Conservation (phyloP, 2,888 invertebrate genomes). For the Campoletis raptor region DNA sequence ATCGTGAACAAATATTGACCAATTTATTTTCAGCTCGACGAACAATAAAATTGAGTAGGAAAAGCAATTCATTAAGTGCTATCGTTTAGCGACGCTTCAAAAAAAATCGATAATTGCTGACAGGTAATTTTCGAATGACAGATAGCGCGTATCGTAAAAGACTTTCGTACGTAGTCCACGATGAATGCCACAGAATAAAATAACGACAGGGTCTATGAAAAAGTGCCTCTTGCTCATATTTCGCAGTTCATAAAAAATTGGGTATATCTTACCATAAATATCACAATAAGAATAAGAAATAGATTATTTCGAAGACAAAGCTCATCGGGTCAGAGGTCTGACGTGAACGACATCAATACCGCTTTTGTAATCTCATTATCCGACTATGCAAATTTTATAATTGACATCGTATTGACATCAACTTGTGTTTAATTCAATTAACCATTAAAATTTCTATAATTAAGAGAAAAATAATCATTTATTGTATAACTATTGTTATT, state of each 20-base stretch:
- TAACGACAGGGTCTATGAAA: neutral
- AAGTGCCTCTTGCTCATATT: neutral
- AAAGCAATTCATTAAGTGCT: slow-evolving; percentile 23
- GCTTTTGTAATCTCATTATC: slow-evolving; percentile 31
- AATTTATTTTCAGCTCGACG: neutral
- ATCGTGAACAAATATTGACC: slow-evolving; percentile 1
- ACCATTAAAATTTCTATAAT: neutral
- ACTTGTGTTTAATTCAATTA: neutral
- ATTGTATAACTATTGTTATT: neutral
- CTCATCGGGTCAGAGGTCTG: neutral
- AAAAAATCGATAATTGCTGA: slow-evolving; percentile 17
- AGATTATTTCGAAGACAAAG: neutral
- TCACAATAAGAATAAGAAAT: neutral
- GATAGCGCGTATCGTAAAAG: neutral
- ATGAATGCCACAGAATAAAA: neutral
- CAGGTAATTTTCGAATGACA: slow-evolving; percentile 1
- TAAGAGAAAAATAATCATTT: neutral
- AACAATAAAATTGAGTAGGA: slow-evolving; percentile 7
- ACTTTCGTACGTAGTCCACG: neutral
- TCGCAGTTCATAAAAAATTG: neutral
- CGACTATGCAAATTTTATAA: slow-evolving; percentile 25
- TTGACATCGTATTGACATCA: slow-evolving; percentile 3
- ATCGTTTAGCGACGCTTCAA: neutral
- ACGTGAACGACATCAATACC: slow-evolving; percentile 8
- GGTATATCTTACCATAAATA: neutral